Evolutionary conservation across 1,140 invertebrate species (phyloP).

Genomic region (Drosophila seguyi): DNA sequence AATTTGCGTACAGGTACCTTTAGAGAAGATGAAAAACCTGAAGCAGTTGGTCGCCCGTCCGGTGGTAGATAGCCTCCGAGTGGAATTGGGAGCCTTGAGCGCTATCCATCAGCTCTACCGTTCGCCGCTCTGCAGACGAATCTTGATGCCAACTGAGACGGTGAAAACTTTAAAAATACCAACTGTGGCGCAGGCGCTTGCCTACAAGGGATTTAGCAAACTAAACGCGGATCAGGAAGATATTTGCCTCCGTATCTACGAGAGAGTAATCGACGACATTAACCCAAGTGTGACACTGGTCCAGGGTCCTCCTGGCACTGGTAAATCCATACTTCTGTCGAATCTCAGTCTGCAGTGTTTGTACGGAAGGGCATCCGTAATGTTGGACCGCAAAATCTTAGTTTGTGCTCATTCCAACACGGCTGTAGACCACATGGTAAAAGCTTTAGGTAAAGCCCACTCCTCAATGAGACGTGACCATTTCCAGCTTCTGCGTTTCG

Average conservation of each 20-base stretch:
- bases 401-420: constrained; percentile 94
- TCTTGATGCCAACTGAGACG: constrained; percentile 63
- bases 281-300: constrained; percentile 87
- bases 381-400: constrained; percentile 87
- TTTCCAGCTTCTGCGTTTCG: constrained; percentile 65
- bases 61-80: constrained; percentile 65
- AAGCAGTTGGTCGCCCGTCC: constrained; percentile 43
- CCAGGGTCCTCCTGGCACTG: constrained; percentile 91
- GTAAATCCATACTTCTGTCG: constrained; percentile 90
- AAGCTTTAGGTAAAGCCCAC: constrained; percentile 9
- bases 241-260: constrained; percentile 86
- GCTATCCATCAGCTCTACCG: constrained; percentile 85
- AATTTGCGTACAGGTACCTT: constrained; percentile 19
- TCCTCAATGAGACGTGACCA: constrained; percentile 22
- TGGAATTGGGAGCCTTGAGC: constrained; percentile 85
- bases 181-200: constrained; percentile 8
- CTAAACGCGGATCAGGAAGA: constrained; percentile 86
- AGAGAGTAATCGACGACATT: constrained; percentile 82
- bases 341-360: constrained; percentile 88
- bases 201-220: constrained; percentile 72
- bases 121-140: constrained; percentile 83
- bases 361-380: constrained; percentile 79
- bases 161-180: constrained; percentile 20
- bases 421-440: constrained; percentile 89
- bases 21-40: constrained; percentile 29